Percentiles rank a stretch among this genome's conserved stretches.
phyloP scores from a whole-genome alignment of 2,888 invertebrate species.

The Acanthosepion lycidas region DNA sequence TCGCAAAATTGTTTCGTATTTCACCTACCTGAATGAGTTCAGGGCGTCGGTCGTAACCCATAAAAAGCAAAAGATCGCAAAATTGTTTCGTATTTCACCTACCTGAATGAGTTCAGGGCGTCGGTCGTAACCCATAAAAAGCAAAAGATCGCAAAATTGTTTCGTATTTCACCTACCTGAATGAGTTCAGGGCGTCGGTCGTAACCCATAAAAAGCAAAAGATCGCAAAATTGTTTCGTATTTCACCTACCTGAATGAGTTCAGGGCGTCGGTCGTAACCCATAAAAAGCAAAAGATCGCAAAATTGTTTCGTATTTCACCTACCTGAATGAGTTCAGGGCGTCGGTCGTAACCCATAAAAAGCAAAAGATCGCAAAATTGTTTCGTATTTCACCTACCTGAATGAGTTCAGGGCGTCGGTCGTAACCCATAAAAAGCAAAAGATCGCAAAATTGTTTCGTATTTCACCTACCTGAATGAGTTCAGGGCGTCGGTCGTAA shows the following conservation, averaged over 20 bases:
- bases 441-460: neutral
- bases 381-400: neutral
- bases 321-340: neutral
- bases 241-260: neutral
- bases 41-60: neutral
- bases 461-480: neutral
- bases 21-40: neutral
- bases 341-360: neutral
- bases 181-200: neutral
- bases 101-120: neutral
- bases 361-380: neutral
- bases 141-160: neutral
- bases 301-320: neutral
- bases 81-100: neutral
- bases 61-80: neutral
- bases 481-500: neutral
- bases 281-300: neutral
- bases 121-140: neutral
- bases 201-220: neutral
- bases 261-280: neutral
- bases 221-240: slow-evolving; percentile 13
- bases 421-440: neutral
- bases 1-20: neutral
- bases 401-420: neutral
- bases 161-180: neutral